Evolutionary conservation across 2,113 vertebrate species (phyloP).

Genomic region (Coptodon rendalli): DNA sequence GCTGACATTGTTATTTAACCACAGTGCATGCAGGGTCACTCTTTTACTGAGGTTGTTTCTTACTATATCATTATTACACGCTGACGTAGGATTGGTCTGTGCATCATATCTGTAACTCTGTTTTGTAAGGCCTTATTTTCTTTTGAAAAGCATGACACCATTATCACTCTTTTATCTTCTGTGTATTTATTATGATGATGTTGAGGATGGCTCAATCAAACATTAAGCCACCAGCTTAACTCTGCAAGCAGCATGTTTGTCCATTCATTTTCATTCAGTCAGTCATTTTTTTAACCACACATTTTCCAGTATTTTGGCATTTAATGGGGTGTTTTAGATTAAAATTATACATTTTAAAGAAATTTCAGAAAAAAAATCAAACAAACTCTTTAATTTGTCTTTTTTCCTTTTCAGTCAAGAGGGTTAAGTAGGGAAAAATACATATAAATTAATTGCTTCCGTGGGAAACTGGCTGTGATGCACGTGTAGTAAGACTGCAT

Average conservation of each 20-base stretch:
- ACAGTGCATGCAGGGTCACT: background rate
- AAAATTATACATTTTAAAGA: background rate
- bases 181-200: background rate
- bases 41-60: background rate
- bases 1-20: constrained; percentile 3
- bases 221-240: background rate
- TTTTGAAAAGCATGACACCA: background rate
- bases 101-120: background rate
- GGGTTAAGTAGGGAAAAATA: background rate
- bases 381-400: background rate
- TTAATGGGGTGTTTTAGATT: background rate
- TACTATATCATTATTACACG: background rate
- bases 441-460: background rate
- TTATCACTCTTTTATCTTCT: background rate
- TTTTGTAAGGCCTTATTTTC: constrained; percentile 20
- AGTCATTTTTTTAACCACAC: background rate
- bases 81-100: background rate
- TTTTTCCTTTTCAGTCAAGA: background rate
- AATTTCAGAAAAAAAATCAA: background rate
- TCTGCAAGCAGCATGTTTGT: background rate
- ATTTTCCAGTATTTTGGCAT: background rate
- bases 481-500: background rate
- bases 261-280: background rate
- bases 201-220: background rate
- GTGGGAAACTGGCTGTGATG: background rate